phyloP scores from a whole-genome alignment of 1,140 invertebrate genomes.

The Melipona quadrifasciata region DNA sequence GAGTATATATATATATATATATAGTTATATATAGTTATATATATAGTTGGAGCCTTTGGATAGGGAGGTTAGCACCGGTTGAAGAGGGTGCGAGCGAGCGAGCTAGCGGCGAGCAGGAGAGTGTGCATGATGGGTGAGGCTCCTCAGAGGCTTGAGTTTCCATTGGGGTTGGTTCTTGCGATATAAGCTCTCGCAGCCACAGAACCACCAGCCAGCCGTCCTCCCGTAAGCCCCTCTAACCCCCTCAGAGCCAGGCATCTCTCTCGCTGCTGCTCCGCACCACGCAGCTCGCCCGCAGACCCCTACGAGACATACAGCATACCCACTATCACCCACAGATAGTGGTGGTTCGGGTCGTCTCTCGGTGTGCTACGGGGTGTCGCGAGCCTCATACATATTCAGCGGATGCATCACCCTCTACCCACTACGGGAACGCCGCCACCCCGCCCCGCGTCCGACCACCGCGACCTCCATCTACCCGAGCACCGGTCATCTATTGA shows the following conservation, averaged over 20 bases:
- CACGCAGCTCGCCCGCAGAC: conserved; percentile 66
- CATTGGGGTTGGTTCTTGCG: conserved; percentile 80
- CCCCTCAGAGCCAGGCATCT: conserved; percentile 53
- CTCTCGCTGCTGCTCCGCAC: conserved; percentile 30
- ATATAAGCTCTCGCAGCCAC: conserved; percentile 76
- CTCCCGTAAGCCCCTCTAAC: conserved; percentile 46
- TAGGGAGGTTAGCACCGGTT: conserved; percentile 45
- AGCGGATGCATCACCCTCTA: conserved; percentile 78
- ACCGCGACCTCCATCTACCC: conserved; percentile 64
- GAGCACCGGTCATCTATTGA: conserved; percentile 79
- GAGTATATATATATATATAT: too few species aligned
- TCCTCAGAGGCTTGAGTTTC: conserved; percentile 77
- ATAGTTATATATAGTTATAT: too few species aligned
- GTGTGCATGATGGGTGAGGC: conserved; percentile 81
- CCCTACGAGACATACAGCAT: conserved; percentile 78
- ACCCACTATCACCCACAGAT: conserved; percentile 81
- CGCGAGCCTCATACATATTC: conserved; percentile 81
- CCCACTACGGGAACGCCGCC: conserved; percentile 44
- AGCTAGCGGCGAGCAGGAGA: conserved; percentile 70
- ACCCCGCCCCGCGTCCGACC: conserved; percentile 21
- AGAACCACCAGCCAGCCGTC: conserved; percentile 62
- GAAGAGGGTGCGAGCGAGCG: conserved; percentile 19
- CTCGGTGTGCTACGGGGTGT: conserved; percentile 78
- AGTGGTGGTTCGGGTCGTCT: conserved; percentile 78
- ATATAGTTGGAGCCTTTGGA: conserved; percentile 15